Percentiles rank a stretch among this genome's conserved stretches.
Conservation (phyloP, 1,140 invertebrate genomes). For the Macrobrachium rosenbergii region DNA sequence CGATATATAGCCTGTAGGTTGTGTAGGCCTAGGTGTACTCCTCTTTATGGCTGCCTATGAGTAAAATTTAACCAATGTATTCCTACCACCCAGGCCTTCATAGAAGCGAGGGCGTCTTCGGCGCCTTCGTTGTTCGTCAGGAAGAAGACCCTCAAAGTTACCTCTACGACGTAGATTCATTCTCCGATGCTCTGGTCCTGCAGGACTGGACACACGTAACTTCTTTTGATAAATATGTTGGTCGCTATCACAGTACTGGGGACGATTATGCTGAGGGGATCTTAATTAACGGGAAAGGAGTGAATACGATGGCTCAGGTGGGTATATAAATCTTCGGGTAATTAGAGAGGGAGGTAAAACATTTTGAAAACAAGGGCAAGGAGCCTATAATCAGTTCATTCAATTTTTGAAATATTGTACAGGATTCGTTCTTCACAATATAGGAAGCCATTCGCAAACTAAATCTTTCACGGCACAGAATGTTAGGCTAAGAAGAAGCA, state of each 20-base stretch:
- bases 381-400: too few species aligned
- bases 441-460: too few species aligned
- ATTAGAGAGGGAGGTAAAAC: too few species aligned
- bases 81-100: conserved; percentile 73
- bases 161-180: conserved; percentile 85
- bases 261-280: conserved; percentile 83
- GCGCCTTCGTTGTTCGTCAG: conserved; percentile 83
- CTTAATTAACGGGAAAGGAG: conserved; percentile 82
- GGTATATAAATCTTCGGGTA: too few species aligned
- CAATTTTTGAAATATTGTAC: too few species aligned
- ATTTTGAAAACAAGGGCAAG: too few species aligned
- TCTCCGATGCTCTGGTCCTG: conserved; percentile 81
- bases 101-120: conserved; percentile 84
- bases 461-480: too few species aligned
- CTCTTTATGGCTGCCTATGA: neutral
- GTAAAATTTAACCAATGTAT: neutral
- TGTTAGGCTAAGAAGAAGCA: too few species aligned
- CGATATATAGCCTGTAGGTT: too few species aligned
- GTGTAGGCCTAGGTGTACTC: too few species aligned
- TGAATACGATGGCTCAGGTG: neutral
- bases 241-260: conserved; percentile 70
- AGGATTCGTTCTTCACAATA: too few species aligned
- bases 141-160: conserved; percentile 78
- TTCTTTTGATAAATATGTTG: neutral
- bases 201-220: conserved; percentile 79